Evolutionary conservation across 1,140 invertebrate species (phyloP).

Genomic region (Drosophila erecta): DNA sequence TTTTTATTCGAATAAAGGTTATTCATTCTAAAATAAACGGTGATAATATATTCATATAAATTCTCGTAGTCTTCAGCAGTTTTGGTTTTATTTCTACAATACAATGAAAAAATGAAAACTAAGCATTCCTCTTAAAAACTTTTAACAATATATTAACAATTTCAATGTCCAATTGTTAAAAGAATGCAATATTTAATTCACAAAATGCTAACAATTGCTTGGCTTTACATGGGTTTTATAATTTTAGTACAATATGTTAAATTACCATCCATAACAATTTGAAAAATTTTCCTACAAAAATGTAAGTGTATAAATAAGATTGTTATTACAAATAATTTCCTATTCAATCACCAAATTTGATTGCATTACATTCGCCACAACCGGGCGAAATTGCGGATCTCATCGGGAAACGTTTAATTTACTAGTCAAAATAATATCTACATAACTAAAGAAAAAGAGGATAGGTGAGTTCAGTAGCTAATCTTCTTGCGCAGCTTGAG

Average conservation of each 20-base stretch:
- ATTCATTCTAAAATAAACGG: background rate
- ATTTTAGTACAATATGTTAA: too few relatives aligned
- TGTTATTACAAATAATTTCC: background rate
- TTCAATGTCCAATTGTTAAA: background rate
- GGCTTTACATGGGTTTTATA: too few relatives aligned
- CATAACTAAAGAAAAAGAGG: conserved; percentile 7
- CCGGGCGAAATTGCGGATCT: background rate
- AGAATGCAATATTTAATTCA: too few relatives aligned
- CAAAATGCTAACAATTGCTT: background rate
- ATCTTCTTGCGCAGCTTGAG: conserved; percentile 82
- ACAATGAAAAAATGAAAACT: background rate
- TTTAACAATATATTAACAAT: background rate
- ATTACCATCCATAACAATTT: conserved; percentile 1
- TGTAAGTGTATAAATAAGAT: background rate
- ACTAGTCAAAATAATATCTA: conserved; percentile 22
- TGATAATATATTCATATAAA: background rate
- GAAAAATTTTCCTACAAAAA: conserved; percentile 12
- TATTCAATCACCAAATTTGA: conserved; percentile 9
- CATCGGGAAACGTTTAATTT: conserved; percentile 15
- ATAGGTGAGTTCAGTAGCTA: conserved; percentile 69
- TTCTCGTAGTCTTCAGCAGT: background rate
- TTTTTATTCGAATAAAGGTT: background rate
- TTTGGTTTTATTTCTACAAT: background rate
- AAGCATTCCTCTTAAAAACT: background rate
- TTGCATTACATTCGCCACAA: conserved; percentile 12